A percentile compares a stretch with the other conserved stretches of the same genome.
phyloP scores from a whole-genome alignment of 2,113 vertebrate species.

The Trichechus manatus region DNA sequence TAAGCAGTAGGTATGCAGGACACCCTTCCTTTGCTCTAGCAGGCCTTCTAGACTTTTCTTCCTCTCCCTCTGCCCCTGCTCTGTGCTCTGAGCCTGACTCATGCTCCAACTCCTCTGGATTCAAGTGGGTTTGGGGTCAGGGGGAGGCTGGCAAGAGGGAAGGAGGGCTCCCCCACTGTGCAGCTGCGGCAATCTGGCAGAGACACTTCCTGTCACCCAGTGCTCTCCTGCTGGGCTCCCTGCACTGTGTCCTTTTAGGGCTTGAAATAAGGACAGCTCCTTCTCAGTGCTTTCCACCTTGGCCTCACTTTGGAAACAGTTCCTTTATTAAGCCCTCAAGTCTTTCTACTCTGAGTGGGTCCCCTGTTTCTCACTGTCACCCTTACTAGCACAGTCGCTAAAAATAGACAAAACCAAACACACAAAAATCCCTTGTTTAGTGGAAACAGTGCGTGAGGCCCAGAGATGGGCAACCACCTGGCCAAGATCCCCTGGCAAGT shows the following conservation, averaged over 20 bases:
- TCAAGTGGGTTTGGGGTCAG: rapidly evolving
- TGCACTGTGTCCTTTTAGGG: not conserved
- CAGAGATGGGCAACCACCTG: not conserved
- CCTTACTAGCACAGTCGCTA: not conserved
- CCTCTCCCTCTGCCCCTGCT: too few species aligned
- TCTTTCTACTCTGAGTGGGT: not conserved
- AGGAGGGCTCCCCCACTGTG: not conserved
- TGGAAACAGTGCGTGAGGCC: not conserved
- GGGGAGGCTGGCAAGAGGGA: rapidly evolving
- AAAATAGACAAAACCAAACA: not conserved
- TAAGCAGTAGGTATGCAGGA: too few species aligned
- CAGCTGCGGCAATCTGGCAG: not conserved
- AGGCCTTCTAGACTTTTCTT: not conserved
- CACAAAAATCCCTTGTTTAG: not conserved
- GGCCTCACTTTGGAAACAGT: not conserved
- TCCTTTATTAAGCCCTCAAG: not conserved
- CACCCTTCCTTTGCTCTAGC: not conserved
- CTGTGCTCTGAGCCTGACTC: not conserved
- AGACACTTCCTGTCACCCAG: not conserved
- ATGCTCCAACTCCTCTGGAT: not conserved
- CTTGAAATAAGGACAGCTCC: not conserved
- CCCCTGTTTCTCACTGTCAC: not conserved
- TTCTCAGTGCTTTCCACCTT: not conserved
- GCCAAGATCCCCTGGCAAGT: not conserved
- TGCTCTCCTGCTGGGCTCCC: not conserved